A percentile compares a stretch with the other conserved stretches of the same genome.
phyloP scores from a whole-genome alignment of 2,888 invertebrate genomes.

The Adela reaumurella region DNA sequence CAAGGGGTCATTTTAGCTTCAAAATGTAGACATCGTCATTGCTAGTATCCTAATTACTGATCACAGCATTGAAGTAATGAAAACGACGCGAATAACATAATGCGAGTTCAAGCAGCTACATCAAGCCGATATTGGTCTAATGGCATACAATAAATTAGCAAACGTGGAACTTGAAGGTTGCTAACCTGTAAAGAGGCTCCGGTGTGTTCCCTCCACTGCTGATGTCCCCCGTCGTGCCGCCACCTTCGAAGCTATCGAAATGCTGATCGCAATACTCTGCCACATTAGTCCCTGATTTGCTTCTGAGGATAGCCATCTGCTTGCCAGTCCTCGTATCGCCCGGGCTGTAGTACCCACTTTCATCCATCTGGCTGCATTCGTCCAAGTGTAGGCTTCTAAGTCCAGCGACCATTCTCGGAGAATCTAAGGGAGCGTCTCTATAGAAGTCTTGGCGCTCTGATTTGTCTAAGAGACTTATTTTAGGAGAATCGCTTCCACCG shows the following conservation, averaged over 20 bases:
- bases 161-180: too few species aligned
- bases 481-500: neutral
- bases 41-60: too few species aligned
- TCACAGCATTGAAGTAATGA: too few species aligned
- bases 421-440: constrained; percentile 35
- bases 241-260: constrained; percentile 36
- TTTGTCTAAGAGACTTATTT: neutral
- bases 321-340: constrained; percentile 27
- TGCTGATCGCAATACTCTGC: constrained; percentile 23
- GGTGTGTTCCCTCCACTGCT: constrained; percentile 29
- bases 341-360: constrained; percentile 49
- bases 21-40: too few species aligned
- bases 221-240: constrained; percentile 23
- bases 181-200: constrained; percentile 36
- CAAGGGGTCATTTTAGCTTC: too few species aligned
- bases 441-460: constrained; percentile 24
- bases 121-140: too few species aligned
- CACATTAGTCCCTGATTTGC: constrained; percentile 12
- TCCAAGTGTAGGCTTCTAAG: constrained; percentile 42
- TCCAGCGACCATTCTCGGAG: constrained; percentile 39
- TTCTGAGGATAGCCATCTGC: constrained; percentile 14
- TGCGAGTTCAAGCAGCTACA: too few species aligned
- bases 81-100: neutral
- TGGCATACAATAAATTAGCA: too few species aligned
- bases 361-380: constrained; percentile 48